phyloP scores from a whole-genome alignment of 2,888 invertebrate genomes.

The Rotaria socialis region DNA sequence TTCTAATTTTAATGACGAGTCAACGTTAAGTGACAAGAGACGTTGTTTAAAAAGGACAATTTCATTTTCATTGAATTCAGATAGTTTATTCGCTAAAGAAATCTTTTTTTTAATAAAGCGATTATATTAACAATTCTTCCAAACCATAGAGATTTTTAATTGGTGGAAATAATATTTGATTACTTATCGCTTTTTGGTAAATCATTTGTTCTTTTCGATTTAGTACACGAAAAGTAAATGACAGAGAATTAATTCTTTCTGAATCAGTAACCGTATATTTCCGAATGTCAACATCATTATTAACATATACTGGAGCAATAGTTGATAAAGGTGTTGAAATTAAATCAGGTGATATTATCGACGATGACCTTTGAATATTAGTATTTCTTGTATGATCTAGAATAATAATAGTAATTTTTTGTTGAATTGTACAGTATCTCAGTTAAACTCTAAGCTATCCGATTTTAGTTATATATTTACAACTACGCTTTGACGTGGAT shows the following conservation, averaged over 20 bases:
- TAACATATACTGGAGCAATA: not conserved
- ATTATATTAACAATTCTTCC: not conserved
- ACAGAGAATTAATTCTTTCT: not conserved
- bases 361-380: not conserved
- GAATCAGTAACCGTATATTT: not conserved
- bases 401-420: not conserved
- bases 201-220: not conserved
- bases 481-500: not conserved
- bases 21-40: not conserved
- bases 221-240: not conserved
- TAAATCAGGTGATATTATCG: not conserved
- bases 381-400: not conserved
- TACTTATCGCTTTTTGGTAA: not conserved
- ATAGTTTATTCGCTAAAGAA: not conserved
- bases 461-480: not conserved
- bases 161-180: not conserved
- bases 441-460: no score
- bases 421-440: no score
- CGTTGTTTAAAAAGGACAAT: not conserved
- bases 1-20: not conserved
- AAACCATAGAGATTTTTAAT: not conserved
- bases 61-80: not conserved
- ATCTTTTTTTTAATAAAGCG: no score
- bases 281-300: not conserved
- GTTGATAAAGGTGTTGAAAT: not conserved